Conservation (phyloP, 2,888 invertebrate genomes). For the Chloroclystis v-ata region DNA sequence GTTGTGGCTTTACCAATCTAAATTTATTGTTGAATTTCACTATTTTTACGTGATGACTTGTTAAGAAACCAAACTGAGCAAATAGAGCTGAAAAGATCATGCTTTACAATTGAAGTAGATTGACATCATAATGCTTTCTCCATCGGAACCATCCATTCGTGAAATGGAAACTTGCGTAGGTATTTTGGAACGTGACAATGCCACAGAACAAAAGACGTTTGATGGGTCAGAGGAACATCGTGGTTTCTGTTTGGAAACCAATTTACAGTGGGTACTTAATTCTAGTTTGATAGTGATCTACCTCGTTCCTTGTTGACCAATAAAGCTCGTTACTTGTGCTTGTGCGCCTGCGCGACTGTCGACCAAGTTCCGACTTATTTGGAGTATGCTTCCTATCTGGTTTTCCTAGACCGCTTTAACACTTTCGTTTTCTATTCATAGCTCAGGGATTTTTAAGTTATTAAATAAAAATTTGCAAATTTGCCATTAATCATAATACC, state of each 20-base stretch:
- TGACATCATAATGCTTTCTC: conserved; percentile 50
- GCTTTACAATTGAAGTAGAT: conserved; percentile 26
- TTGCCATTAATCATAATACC: no score
- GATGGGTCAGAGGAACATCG: neutral
- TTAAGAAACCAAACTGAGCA: conserved; percentile 23
- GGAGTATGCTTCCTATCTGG: conserved; percentile 8
- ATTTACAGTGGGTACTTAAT: no score
- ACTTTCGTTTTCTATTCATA: conserved; percentile 9
- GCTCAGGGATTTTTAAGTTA: no score
- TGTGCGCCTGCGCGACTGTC: neutral
- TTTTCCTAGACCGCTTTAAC: neutral
- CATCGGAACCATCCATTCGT: conserved; percentile 57
- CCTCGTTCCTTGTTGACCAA: conserved; percentile 4
- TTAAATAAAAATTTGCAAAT: no score
- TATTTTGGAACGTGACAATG: conserved; percentile 19
- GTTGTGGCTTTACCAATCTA: conserved; percentile 10
- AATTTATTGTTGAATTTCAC: conserved; percentile 18
- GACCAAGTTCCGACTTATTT: neutral
- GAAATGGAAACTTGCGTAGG: conserved; percentile 52
- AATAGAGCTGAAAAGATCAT: conserved; percentile 33
- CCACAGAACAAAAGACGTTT: conserved; percentile 7
- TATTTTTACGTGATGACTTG: conserved; percentile 15
- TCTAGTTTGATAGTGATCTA: neutral
- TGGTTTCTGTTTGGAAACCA: neutral
- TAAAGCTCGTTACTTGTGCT: neutral